These are phyloP conservation scores for Geophilus truncorum DNA, from an alignment of 2,888 invertebrate species.

Conservation along the genomic window DNA sequence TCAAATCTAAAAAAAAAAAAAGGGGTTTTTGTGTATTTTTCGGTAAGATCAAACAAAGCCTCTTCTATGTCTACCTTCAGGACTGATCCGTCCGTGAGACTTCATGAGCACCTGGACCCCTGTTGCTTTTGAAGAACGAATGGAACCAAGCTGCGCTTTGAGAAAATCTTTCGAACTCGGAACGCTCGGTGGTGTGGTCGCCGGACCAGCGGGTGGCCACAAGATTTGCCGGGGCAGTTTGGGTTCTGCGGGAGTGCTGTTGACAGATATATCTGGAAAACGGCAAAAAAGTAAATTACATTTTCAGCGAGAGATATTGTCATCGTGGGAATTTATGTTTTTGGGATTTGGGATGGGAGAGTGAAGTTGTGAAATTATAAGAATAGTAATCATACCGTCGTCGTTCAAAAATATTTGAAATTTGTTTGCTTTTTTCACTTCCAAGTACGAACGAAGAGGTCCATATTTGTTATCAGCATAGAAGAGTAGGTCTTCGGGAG, in stretches of 20 bases:
- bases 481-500: conserved; percentile 43
- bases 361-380: too few species aligned
- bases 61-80: neutral
- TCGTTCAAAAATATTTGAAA: conserved; percentile 43
- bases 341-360: too few species aligned
- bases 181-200: neutral
- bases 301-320: neutral
- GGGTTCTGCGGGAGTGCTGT: conserved; percentile 25
- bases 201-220: conserved; percentile 25
- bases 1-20: conserved; percentile 40
- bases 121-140: conserved; percentile 27
- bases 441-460: conserved; percentile 46
- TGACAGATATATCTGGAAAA: neutral
- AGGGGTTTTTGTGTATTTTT: too few species aligned
- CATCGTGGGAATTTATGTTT: neutral
- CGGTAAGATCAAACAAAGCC: too few species aligned
- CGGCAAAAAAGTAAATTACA: neutral
- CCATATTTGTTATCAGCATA: conserved; percentile 43
- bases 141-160: conserved; percentile 29
- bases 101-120: conserved; percentile 30
- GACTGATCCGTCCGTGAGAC: conserved; percentile 19
- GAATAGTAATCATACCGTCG: too few species aligned
- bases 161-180: conserved; percentile 32
- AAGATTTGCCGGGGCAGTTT: conserved; percentile 30
- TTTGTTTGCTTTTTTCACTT: conserved; percentile 42